Evolutionary conservation across 30 jellyfish, hydroid and myxozoan genomes (phyloP), one percentile per base, ranked within the genome.

Genomic region (Cassiopea andromeda): DNA sequence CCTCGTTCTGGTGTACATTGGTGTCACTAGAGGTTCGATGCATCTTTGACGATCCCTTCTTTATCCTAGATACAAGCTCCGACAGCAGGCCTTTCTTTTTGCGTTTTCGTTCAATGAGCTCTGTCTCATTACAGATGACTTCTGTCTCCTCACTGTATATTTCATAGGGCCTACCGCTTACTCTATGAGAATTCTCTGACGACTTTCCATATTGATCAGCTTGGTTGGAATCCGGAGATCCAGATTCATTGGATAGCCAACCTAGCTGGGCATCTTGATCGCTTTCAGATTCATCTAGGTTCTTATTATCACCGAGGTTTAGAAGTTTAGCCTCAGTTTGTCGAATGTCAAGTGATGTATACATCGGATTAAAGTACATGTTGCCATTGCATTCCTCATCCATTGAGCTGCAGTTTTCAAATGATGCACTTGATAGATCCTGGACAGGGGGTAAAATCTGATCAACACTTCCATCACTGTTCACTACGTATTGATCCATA

Each of bases 351-450:
- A 73, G 44, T 57, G 91, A 88, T 17, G 48, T 88, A 60, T 88
- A 88, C 96, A 88, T 88, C 61, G 96, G 96, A 48, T 88, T 88
- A 64, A 88, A 88, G 86, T 88, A 88, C 96, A 88, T 88, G 57
- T 88, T 88, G 1, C 87, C 64, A 15, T 48, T 57, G 82, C 54
- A 7, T 45, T 50, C 85, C 4, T 68, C 90, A 69, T 77, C 90
- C 45, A 38, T 85, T 7, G 58, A 46, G 50, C 17, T 71, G 17
- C 48, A 44, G 64, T 18, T 38, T n/a, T 87, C 85, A 64, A 13
- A 47, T 43, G 74, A 10, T 7, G 15, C n/a, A 60, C 50, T 83
- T 1, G 80, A 7, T 43, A 15, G 60, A 14, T 54, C 18, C n/a
- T 60, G n/a, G 17, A 13, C 59, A 27, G 50, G 27, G 49, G 79